A percentile compares a stretch with the other conserved stretches of the same genome.
Conservation (phyloP, 2,113 vertebrate genomes). For the Harpagus bidentatus region DNA sequence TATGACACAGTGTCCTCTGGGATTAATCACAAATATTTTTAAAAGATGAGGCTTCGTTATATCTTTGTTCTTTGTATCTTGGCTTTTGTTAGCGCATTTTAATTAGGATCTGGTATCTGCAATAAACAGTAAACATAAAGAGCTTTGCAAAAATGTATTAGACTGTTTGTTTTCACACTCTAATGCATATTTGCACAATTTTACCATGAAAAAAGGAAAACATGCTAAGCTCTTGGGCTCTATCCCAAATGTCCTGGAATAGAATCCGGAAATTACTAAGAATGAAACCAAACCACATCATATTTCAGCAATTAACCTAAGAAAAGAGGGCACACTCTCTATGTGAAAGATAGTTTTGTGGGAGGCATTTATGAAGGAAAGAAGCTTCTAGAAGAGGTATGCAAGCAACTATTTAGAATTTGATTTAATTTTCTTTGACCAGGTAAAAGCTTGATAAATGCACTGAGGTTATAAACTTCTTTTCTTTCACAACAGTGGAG, state of each 20-base stretch:
- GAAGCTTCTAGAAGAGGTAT: constrained; percentile 57
- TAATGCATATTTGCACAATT: constrained; percentile 90
- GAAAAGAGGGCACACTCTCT: constrained; percentile 74
- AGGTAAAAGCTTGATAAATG: constrained; percentile 66
- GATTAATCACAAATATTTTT: constrained; percentile 82
- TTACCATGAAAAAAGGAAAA: constrained; percentile 89
- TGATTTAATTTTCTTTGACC: constrained; percentile 62
- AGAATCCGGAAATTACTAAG: constrained; percentile 83
- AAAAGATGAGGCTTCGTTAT: constrained; percentile 78
- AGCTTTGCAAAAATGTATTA: constrained; percentile 90
- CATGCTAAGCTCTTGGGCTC: constrained; percentile 88
- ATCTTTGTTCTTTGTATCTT: constrained; percentile 86
- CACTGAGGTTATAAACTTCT: background rate
- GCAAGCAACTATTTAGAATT: constrained; percentile 50
- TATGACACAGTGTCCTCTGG: constrained; percentile 63
- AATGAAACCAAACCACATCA: constrained; percentile 82
- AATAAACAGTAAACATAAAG: constrained; percentile 90
- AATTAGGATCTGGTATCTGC: constrained; percentile 89
- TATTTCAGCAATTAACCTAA: constrained; percentile 84
- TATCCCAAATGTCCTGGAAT: constrained; percentile 87
- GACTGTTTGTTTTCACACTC: constrained; percentile 89
- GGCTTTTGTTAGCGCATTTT: constrained; percentile 87
- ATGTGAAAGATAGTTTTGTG: constrained; percentile 64
- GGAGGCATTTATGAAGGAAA: constrained; percentile 57
- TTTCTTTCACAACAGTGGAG: background rate